These are phyloP conservation scores for Eupeodes corollae DNA, from an alignment of 1,140 invertebrate species.

Conservation along the genomic window DNA sequence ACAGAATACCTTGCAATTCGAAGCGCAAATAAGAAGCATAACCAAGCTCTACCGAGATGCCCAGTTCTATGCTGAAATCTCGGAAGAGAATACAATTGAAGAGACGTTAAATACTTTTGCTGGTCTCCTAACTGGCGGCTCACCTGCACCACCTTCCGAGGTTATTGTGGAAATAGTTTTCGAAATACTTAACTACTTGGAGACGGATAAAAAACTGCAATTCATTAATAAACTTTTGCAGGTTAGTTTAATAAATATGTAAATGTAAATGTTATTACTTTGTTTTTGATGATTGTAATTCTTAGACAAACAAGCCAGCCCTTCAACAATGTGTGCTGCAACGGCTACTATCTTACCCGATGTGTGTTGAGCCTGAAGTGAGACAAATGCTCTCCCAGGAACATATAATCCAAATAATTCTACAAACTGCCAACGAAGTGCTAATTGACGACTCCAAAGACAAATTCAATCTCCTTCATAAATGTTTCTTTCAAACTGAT, in stretches of 20 bases:
- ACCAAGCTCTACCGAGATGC: slow-evolving; percentile 24
- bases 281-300: slow-evolving; percentile 11
- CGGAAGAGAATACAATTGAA: slow-evolving; percentile 26
- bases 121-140: slow-evolving; percentile 37
- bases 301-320: slow-evolving; percentile 2
- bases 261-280: neutral
- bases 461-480: slow-evolving; percentile 37
- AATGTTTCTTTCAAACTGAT: slow-evolving; percentile 36
- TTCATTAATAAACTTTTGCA: slow-evolving; percentile 42
- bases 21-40: slow-evolving; percentile 17
- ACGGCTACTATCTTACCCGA: slow-evolving; percentile 39
- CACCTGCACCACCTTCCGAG: slow-evolving; percentile 35
- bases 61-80: slow-evolving; percentile 19
- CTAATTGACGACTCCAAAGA: slow-evolving; percentile 35
- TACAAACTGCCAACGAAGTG: slow-evolving; percentile 33
- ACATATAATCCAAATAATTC: slow-evolving; percentile 35
- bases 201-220: slow-evolving; percentile 37
- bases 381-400: slow-evolving; percentile 41
- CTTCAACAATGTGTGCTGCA: slow-evolving; percentile 37
- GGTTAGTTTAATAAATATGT: slow-evolving; percentile 24
- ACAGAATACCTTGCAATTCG: slow-evolving; percentile 17
- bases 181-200: slow-evolving; percentile 42
- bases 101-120: slow-evolving; percentile 42
- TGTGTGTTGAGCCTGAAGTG: slow-evolving; percentile 39
- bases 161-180: slow-evolving; percentile 47